Base-by-base conservation (phyloP, 2,113 vertebrate genomes). In the Mus musculus region DNA sequence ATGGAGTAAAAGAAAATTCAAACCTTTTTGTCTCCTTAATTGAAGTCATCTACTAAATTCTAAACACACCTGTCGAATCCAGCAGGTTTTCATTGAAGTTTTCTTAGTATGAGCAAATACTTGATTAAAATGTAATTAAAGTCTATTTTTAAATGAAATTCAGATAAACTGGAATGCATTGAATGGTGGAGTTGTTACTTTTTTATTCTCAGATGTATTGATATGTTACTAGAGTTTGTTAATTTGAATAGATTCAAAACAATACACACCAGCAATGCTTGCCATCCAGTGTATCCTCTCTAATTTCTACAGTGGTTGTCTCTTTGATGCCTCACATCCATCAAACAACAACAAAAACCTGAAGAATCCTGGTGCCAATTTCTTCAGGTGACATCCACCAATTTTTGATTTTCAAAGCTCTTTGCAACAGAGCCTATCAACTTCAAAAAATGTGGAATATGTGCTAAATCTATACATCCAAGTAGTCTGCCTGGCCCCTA, bases 341-440 rank as follows among this genome's bases (percentile, higher is more conserved):
- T 9, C 5, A 46, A 65, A 42, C 1, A 54, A 2, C 61, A 94
- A 76, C 5, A 59, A 76, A 69, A 73, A 77, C 33, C 7, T 90
- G 1, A 46, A 42, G 4, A 72, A 11, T 19, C 4, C 14, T 39
- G 24, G 36, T 2, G 28, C 9, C 36, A 56, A 90, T 59, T 90
- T 67, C 6, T 46, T 2, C 2, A 2, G 4, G 24, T 8, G 16
- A 20, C 0, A 19, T 7, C 17, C 1, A 73, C 5, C 33, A 73
- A n/a, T 42, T 76, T 84, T n/a, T 84, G 26, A 85, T 46, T 46
- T 90, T 61, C 17, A 82, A 11, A n/a, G 19, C 4, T 46, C 22
- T 46, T 42, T 24, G 22, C 4, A 16, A 76, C 6, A 24, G 16
- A 77, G 19, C 46, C 61, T 13, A 71, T 33, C 33, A 59, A 69